Conservation (phyloP, 2,797 vertebrate species). For the Rhynchotus rufescens region DNA sequence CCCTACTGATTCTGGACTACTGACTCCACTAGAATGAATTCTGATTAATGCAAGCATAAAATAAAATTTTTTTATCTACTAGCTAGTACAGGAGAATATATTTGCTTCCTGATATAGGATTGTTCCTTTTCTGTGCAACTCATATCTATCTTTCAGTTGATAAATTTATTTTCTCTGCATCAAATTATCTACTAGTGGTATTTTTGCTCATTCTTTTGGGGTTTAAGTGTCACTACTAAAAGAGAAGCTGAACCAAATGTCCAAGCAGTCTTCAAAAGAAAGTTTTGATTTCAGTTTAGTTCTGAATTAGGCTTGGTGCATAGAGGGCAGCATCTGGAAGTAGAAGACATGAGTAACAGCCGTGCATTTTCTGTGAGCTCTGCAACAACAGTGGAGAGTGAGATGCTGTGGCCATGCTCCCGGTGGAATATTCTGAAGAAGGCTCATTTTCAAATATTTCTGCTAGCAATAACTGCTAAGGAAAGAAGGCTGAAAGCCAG, state of each 20-base stretch:
- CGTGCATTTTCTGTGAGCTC: background rate
- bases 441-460: background rate
- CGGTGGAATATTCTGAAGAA: background rate
- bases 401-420: background rate
- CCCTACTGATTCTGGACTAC: background rate
- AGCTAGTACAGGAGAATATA: background rate
- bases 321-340: background rate
- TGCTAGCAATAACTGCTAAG: background rate
- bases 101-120: background rate
- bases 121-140: background rate
- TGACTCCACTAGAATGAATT: fast-evolving
- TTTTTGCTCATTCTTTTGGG: background rate
- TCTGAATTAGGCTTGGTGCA: background rate
- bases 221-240: background rate
- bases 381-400: background rate
- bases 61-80: background rate
- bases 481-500: background rate
- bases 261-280: background rate
- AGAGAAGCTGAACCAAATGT: background rate
- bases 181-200: background rate
- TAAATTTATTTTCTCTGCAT: background rate
- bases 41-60: background rate
- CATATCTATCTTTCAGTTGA: background rate
- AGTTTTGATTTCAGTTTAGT: background rate
- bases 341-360: fast-evolving